Base-by-base conservation (phyloP, 2,888 invertebrate genomes). In the Belgica antarctica region DNA sequence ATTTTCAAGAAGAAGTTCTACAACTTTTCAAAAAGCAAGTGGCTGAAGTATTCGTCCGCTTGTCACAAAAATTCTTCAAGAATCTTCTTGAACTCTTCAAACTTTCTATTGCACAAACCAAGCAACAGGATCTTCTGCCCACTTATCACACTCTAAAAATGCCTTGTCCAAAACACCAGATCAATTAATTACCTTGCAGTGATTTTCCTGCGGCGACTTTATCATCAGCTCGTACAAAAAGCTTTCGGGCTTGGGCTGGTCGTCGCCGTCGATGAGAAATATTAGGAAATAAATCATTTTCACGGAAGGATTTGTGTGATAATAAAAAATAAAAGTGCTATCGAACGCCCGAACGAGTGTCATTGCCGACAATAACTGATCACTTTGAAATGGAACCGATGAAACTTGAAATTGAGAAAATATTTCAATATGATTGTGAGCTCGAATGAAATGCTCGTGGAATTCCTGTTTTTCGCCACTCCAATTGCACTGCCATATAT, bases 381-480 rank as follows among this genome's bases (percentile, higher is more conserved):
- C 61, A n/a, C 17, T 27, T 15, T 25, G 61, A 34, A 70, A 70
- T 27, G 70, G 70, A 59, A 70, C 70, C 46, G 70, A 70, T 61
- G 70, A 70, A 46, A 61, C 61, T 70, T 70, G 70, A 70, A 70
- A 70, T 70, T 70, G 70, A 15, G 61, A 61, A 34, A 70, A 70
- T 46, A 70, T 70, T 70, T 70, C 70, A 41, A 70, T 70, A 17
- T 70, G 22, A 61, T 70, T 70, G 70, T 70, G 70, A 36, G 31
- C 15, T 34, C 61, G 59, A 15, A 70, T 61, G 36, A 70, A 70
- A 61, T 70, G 70, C 27, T 70, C 70, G 17, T 27, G 24, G 25
- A 70, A 70, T 22, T 61, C 41, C 12, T 52, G 25, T 24, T 59
- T 61, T 19, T 10, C 46, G 25, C 70, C 70, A 12, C 17, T 47